These are phyloP conservation scores for Agapostemon virescens DNA, from an alignment of 2,888 invertebrate species.

Conservation along the genomic window DNA sequence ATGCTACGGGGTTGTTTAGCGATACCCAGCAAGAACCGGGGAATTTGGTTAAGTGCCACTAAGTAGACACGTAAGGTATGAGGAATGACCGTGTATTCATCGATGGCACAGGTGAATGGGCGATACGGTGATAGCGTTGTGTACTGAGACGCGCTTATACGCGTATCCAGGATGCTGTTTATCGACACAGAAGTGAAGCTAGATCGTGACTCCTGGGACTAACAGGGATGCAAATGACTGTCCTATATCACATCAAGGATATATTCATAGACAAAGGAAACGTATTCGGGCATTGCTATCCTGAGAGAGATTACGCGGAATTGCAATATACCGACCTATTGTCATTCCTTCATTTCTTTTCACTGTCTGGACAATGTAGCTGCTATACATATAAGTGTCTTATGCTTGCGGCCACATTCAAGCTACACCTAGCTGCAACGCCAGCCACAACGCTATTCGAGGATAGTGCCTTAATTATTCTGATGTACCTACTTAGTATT, in stretches of 20 bases:
- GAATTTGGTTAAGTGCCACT: slow-evolving; percentile 63
- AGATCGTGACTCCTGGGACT: slow-evolving; percentile 59
- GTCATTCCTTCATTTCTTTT: neutral
- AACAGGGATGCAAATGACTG: slow-evolving; percentile 68
- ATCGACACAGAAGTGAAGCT: slow-evolving; percentile 64
- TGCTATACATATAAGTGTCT: neutral
- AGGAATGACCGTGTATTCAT: slow-evolving; percentile 61
- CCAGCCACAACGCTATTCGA: no score
- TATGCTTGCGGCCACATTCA: neutral
- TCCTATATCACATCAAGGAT: slow-evolving; percentile 53
- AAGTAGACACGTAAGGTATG: slow-evolving; percentile 61
- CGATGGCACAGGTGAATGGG: slow-evolving; percentile 49
- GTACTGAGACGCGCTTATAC: slow-evolving; percentile 49
- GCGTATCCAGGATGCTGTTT: slow-evolving; percentile 64
- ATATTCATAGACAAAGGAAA: slow-evolving; percentile 50
- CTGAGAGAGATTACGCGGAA: slow-evolving; percentile 22
- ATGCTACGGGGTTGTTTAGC: slow-evolving; percentile 39
- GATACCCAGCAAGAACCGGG: slow-evolving; percentile 39
- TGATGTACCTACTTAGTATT: no score
- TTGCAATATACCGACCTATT: neutral
- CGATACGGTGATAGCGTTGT: slow-evolving; percentile 39
- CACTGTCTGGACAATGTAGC: neutral
- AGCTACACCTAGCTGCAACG: neutral
- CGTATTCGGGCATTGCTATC: slow-evolving; percentile 23
- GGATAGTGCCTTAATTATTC: no score